Evolutionary conservation across 2,113 vertebrate species (phyloP).

Genomic region (Dicaeum eximium): DNA sequence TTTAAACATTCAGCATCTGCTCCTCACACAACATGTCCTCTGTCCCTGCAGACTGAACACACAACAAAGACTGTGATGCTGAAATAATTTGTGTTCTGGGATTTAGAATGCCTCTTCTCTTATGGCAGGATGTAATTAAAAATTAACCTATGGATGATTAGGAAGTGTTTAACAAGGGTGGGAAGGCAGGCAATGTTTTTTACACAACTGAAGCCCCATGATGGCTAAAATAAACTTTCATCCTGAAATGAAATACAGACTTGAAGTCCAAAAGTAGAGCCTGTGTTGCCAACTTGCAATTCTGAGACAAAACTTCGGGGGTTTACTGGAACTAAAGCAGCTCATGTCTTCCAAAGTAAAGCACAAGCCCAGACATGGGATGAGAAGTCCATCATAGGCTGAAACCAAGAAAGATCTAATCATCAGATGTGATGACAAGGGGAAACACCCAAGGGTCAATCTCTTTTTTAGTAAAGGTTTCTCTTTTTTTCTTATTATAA

Average conservation of each 20-base stretch:
- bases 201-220: background rate
- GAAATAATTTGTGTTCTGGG: background rate
- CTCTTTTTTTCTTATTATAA: background rate
- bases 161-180: background rate
- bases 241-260: background rate
- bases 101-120: background rate
- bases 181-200: background rate
- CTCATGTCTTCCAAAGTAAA: background rate
- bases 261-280: background rate
- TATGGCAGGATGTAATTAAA: background rate
- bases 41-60: background rate
- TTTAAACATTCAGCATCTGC: background rate
- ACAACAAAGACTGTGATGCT: background rate
- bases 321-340: background rate
- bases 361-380: background rate
- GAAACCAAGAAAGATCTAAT: background rate
- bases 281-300: background rate
- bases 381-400: background rate
- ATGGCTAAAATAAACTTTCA: background rate
- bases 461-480: background rate
- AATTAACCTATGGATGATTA: background rate
- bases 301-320: background rate
- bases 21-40: background rate
- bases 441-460: background rate
- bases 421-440: background rate